These are phyloP conservation scores for Lota lota DNA, from an alignment of 2,113 vertebrate species.

Conservation along the genomic window DNA sequence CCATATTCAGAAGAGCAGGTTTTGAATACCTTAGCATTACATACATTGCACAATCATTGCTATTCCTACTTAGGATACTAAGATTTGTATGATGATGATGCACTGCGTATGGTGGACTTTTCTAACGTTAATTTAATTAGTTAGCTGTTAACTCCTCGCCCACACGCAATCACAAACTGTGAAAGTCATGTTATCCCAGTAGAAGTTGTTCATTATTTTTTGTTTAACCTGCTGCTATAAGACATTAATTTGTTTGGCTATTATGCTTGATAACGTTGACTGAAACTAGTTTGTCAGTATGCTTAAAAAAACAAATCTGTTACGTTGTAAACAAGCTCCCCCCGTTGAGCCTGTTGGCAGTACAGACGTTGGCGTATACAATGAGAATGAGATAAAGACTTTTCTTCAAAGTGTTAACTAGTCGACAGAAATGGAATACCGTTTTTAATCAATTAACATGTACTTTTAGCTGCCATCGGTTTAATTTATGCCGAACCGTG, in stretches of 20 bases:
- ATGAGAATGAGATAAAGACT: conserved; percentile 8
- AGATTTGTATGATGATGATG: conserved; percentile 23
- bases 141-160: conserved; percentile 46
- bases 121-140: conserved; percentile 31
- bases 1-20: not conserved
- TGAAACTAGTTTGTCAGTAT: conserved; percentile 34
- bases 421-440: conserved; percentile 32
- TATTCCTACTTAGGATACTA: conserved; percentile 13
- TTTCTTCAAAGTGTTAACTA: conserved; percentile 5
- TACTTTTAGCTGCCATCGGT: conserved; percentile 24
- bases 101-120: conserved; percentile 17
- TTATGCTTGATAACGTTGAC: conserved; percentile 42
- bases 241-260: conserved; percentile 38
- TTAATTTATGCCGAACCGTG: conserved; percentile 34
- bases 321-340: conserved; percentile 4
- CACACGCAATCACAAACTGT: conserved; percentile 66
- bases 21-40: conserved; percentile 10
- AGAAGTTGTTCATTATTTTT: conserved; percentile 22
- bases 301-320: conserved; percentile 47
- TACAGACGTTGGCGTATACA: conserved; percentile 32
- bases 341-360: conserved; percentile 30
- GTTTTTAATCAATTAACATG: conserved; percentile 27
- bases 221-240: conserved; percentile 71
- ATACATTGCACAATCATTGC: conserved; percentile 50
- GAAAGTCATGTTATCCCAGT: conserved; percentile 58